A percentile compares a stretch with the other conserved stretches of the same genome.
These are phyloP conservation scores for Pygoscelis adeliae DNA, from an alignment of 2,113 vertebrate species.

Conservation along the genomic window DNA sequence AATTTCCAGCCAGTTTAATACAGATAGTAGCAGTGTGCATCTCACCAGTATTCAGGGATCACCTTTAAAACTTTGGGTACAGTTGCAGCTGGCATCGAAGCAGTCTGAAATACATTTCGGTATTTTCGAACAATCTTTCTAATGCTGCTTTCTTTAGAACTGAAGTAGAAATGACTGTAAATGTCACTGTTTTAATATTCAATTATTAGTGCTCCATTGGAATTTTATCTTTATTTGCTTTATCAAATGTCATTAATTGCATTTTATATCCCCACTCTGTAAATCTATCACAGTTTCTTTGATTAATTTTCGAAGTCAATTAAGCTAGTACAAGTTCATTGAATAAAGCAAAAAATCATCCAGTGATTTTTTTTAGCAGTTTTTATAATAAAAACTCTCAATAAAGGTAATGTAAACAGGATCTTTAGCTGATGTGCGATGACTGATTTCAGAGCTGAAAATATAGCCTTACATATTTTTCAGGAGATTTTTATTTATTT, in stretches of 20 bases:
- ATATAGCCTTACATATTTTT: background rate
- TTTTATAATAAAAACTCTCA: background rate
- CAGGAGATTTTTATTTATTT: background rate
- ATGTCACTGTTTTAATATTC: conserved; percentile 12
- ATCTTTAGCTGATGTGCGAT: background rate
- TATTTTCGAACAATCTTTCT: background rate
- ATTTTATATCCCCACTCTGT: conserved; percentile 1
- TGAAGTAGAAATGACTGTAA: background rate
- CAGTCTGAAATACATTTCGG: background rate
- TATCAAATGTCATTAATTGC: conserved; percentile 49
- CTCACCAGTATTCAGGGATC: background rate
- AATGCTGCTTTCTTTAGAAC: background rate
- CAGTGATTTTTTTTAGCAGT: background rate
- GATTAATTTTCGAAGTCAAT: conserved; percentile 32
- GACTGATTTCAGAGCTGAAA: background rate
- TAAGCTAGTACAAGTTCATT: background rate
- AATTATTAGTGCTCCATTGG: conserved; percentile 14
- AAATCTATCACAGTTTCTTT: conserved; percentile 33
- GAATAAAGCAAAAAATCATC: background rate
- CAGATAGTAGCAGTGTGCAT: background rate
- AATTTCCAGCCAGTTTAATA: background rate
- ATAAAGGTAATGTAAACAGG: background rate
- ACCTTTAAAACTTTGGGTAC: background rate
- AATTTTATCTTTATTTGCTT: conserved; percentile 60
- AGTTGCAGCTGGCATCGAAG: background rate